Percentiles rank a stretch among this genome's conserved stretches.
Conservation (phyloP, 2,113 vertebrate genomes). For the Poeciliopsis turrubarensis region DNA sequence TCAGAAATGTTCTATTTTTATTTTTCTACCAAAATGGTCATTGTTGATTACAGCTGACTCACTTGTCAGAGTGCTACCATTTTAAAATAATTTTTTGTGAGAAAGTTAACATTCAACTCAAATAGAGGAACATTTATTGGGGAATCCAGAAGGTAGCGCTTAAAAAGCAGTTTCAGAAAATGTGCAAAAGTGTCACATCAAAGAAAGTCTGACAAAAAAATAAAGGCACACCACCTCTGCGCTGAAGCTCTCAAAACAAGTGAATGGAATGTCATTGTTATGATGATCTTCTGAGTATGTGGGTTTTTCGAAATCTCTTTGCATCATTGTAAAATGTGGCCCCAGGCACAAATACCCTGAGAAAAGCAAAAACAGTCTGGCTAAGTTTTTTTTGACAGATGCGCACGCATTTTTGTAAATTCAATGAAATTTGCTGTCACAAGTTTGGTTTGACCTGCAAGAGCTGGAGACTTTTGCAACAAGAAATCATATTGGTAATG, state of each 20-base stretch:
- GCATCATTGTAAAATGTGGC: neutral
- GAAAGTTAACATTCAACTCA: too few species aligned
- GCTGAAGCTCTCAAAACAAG: neutral
- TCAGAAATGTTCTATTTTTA: neutral
- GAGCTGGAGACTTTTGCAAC: neutral
- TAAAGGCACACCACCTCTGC: neutral
- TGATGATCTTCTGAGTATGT: neutral
- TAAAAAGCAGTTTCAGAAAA: neutral
- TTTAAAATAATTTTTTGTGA: too few species aligned
- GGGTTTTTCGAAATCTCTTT: neutral
- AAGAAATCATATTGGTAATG: neutral
- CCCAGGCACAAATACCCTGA: neutral
- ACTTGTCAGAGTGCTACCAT: too few species aligned
- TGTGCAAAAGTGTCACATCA: neutral
- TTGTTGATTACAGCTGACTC: too few species aligned
- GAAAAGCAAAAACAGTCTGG: neutral
- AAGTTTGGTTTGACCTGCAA: neutral
- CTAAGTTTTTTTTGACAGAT: neutral
- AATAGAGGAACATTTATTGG: too few species aligned
- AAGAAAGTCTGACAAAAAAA: too few species aligned
- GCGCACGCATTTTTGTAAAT: neutral
- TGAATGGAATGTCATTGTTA: neutral
- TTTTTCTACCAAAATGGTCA: too few species aligned
- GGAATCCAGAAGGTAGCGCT: neutral
- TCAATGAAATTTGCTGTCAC: neutral